Evolutionary conservation across 2,888 invertebrate species (phyloP).

Genomic region (Meiosimyza decipiens): DNA sequence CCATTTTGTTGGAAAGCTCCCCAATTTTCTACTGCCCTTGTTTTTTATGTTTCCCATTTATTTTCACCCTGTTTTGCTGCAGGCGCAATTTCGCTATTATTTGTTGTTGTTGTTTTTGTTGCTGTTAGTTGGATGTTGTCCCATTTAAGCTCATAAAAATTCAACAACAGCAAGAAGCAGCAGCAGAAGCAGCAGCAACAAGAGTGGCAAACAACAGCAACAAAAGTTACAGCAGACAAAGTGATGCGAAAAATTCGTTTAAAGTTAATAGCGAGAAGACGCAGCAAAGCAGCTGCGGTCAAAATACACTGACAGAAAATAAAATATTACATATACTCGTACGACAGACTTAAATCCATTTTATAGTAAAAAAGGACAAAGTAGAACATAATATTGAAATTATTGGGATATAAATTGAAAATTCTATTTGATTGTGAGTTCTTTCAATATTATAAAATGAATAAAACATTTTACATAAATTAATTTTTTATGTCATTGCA

Average conservation of each 20-base stretch:
- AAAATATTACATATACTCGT: too few relatives aligned
- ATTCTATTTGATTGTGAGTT: too few relatives aligned
- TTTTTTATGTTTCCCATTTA: conserved; percentile 23
- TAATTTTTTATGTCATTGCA: too few relatives aligned
- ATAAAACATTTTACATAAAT: not conserved
- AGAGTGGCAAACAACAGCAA: not conserved
- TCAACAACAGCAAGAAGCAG: conserved; percentile 13
- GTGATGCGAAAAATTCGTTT: conserved; percentile 27
- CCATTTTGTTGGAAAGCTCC: not conserved
- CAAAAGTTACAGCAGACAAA: conserved; percentile 12
- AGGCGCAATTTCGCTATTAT: not conserved
- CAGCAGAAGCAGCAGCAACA: conserved; percentile 12
- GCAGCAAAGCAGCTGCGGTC: conserved; percentile 19
- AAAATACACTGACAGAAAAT: conserved; percentile 4
- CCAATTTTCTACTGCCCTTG: not conserved
- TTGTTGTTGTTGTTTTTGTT: conserved; percentile 9
- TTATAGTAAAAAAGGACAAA: too few relatives aligned
- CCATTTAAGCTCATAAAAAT: conserved; percentile 39
- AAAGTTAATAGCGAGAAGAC: conserved; percentile 16
- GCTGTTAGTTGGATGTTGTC: conserved; percentile 5
- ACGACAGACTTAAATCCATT: too few relatives aligned
- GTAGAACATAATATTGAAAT: too few relatives aligned
- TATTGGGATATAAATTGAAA: too few relatives aligned
- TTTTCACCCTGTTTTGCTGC: conserved; percentile 15
- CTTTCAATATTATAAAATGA: not conserved